These are phyloP conservation scores for Eueremaeus valkanovi DNA, from an alignment of 2,888 invertebrate species.

Conservation along the genomic window DNA sequence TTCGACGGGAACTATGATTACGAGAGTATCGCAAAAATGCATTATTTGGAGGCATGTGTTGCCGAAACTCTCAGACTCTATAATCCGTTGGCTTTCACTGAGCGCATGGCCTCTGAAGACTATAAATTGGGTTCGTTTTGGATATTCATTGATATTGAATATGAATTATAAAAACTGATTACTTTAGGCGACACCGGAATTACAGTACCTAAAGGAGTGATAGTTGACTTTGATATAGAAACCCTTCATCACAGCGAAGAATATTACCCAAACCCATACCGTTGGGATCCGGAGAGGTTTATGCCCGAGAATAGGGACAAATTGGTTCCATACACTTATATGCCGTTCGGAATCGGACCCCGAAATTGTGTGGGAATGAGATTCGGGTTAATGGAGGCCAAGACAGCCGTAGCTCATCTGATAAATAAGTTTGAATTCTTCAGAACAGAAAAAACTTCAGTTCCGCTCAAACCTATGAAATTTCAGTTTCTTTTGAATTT, in stretches of 20 bases:
- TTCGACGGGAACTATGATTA: constrained; percentile 10
- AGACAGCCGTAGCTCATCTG: constrained; percentile 41
- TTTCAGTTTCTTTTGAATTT: neutral
- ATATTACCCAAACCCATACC: constrained; percentile 42
- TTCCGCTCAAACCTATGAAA: neutral
- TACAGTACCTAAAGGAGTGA: constrained; percentile 42
- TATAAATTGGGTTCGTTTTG: neutral
- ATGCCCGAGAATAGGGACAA: constrained; percentile 44
- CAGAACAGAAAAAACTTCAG: neutral
- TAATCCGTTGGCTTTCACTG: constrained; percentile 7
- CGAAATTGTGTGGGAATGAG: constrained; percentile 47
- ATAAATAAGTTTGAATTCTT: constrained; percentile 42
- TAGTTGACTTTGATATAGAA: constrained; percentile 40
- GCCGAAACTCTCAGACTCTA: constrained; percentile 41
- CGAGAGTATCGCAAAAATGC: neutral
- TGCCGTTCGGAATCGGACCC: constrained; percentile 45
- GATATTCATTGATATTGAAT: neutral
- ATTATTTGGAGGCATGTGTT: constrained; percentile 42
- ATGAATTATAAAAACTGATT: neutral
- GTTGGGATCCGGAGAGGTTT: constrained; percentile 45
- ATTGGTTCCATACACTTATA: constrained; percentile 42
- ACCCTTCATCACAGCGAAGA: constrained; percentile 43
- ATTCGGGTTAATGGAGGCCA: constrained; percentile 45
- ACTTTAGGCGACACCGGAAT: constrained; percentile 39
- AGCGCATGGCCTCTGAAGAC: constrained; percentile 6